These are phyloP conservation scores for Drosophila antonietae DNA, from an alignment of 2,888 invertebrate species.

Conservation along the genomic window DNA sequence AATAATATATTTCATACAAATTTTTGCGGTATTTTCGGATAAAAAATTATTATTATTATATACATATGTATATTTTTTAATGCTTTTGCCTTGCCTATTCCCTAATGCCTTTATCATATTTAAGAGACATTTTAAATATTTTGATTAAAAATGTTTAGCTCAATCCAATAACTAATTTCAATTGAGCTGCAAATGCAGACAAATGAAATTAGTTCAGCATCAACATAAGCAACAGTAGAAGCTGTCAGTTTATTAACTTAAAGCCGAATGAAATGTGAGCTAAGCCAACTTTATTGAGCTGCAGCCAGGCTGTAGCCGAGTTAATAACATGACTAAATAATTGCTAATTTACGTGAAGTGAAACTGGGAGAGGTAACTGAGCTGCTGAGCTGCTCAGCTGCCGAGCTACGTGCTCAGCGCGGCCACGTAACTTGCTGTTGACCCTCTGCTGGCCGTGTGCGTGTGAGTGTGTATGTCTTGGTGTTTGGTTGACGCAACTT, in stretches of 20 bases:
- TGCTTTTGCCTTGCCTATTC: no score
- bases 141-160: no score
- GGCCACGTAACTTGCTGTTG: conserved; percentile 58
- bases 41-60: no score
- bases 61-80: no score
- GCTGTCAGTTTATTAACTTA: conserved; percentile 30
- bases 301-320: conserved; percentile 39
- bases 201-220: conserved; percentile 46
- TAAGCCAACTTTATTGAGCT: conserved; percentile 45
- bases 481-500: conserved; percentile 21
- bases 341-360: conserved; percentile 69
- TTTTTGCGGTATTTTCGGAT: no score
- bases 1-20: no score
- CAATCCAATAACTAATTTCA: no score
- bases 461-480: background rate
- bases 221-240: conserved; percentile 31
- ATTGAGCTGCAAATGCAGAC: background rate
- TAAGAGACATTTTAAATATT: no score
- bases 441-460: conserved; percentile 42
- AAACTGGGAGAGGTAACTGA: conserved; percentile 8
- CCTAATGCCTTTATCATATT: no score
- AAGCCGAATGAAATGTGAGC: conserved; percentile 29
- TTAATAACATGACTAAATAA: conserved; percentile 68
- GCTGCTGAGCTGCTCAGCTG: background rate
- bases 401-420: conserved; percentile 51